Percentiles rank a stretch among this genome's conserved stretches.
Evolutionary conservation across 2,797 vertebrate species (phyloP).

Genomic region (Tangara arthus): DNA sequence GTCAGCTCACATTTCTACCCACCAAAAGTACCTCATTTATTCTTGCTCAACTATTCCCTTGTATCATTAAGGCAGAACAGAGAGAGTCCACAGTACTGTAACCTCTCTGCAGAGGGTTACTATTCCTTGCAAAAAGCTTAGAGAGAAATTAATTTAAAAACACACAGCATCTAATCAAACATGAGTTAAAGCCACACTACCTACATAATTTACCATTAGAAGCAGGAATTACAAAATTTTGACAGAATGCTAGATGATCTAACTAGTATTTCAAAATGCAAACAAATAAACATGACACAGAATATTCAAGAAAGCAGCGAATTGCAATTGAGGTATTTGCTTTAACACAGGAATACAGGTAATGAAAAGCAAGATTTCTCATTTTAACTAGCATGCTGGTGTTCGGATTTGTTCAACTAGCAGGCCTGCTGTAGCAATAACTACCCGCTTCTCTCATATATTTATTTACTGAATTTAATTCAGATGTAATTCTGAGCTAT

Average conservation of each 20-base stretch:
- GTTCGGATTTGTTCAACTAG: neutral
- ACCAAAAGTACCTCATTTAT: constrained; percentile 83
- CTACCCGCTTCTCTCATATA: neutral
- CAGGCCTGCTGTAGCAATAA: neutral
- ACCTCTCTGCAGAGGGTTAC: constrained; percentile 76
- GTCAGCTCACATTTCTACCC: constrained; percentile 75
- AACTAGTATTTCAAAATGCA: neutral
- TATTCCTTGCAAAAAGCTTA: constrained; percentile 66
- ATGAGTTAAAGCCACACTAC: constrained; percentile 42
- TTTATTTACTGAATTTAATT: constrained; percentile 1
- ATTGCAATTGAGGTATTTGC: neutral
- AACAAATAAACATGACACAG: constrained; percentile 2
- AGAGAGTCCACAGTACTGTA: constrained; percentile 74
- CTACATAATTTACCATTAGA: constrained; percentile 48
- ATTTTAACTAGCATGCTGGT: neutral
- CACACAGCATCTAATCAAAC: constrained; percentile 65
- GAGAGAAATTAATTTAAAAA: constrained; percentile 73
- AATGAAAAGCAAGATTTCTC: neutral
- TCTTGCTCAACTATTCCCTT: constrained; percentile 77
- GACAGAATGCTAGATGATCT: neutral
- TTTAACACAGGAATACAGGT: neutral
- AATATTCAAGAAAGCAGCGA: neutral
- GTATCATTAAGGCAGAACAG: constrained; percentile 80
- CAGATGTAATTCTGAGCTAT: neutral
- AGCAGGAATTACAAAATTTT: constrained; percentile 39